Conservation (phyloP, 2,797 vertebrate species). For the Sciaenops ocellatus region DNA sequence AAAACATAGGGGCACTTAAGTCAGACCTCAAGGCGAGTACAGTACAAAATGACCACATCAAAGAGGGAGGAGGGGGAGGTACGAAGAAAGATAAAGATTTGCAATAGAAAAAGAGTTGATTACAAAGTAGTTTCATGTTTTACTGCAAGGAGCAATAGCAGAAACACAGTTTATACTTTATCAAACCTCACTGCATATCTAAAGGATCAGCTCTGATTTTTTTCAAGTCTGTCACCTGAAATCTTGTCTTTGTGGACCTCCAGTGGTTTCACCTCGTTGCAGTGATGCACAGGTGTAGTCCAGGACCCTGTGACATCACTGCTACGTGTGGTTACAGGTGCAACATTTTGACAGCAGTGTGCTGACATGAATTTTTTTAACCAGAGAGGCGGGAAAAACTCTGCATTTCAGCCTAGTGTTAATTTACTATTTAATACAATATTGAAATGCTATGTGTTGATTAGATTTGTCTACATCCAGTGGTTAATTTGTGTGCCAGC, state of each 20-base stretch:
- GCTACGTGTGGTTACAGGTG: no score
- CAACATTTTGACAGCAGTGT: no score
- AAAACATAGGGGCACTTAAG: constrained; percentile 47
- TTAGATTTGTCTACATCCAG: no score
- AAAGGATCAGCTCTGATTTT: background rate
- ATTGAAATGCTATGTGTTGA: background rate
- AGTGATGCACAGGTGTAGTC: background rate
- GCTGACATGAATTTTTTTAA: background rate
- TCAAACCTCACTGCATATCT: background rate
- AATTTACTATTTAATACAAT: background rate
- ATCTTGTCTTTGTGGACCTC: constrained; percentile 3
- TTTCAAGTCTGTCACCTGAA: background rate
- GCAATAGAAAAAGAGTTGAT: constrained; percentile 3
- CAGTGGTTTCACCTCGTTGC: constrained; percentile 1
- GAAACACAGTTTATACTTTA: background rate
- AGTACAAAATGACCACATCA: constrained; percentile 44
- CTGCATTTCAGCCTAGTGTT: background rate
- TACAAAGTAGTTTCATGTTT: constrained; percentile 1
- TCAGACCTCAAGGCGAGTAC: constrained; percentile 51
- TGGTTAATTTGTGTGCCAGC: no score
- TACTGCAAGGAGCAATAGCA: background rate
- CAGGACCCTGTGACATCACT: background rate
- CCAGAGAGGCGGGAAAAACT: background rate
- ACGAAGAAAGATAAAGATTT: constrained; percentile 5
- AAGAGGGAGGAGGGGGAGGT: background rate